These are phyloP conservation scores for Reticulitermes lucifugus DNA, from an alignment of 2,888 invertebrate species.

Conservation along the genomic window DNA sequence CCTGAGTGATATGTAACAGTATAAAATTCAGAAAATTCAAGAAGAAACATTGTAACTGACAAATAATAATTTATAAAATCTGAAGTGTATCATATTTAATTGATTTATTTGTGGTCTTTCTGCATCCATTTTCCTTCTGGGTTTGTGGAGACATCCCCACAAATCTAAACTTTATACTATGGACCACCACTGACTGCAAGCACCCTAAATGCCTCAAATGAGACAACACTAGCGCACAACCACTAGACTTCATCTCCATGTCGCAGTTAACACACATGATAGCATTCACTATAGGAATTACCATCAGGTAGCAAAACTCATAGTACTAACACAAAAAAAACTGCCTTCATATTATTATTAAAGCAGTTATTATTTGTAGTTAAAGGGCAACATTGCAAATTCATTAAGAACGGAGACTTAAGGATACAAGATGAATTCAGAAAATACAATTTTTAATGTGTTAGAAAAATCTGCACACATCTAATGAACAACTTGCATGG, in stretches of 20 bases:
- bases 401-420: slow-evolving; percentile 12
- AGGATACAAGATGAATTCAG: slow-evolving; percentile 21
- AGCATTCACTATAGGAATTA: no score
- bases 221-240: slow-evolving; percentile 23
- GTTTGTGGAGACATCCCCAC: slow-evolving; percentile 25
- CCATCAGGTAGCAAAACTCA: neutral
- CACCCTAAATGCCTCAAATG: slow-evolving; percentile 30
- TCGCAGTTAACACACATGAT: neutral
- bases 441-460: slow-evolving; percentile 30
- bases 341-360: no score
- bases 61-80: neutral
- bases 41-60: neutral
- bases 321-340: neutral
- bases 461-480: slow-evolving; percentile 23
- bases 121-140: slow-evolving; percentile 39
- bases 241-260: slow-evolving; percentile 15
- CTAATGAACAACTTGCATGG: neutral
- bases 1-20: neutral
- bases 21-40: neutral
- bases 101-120: neutral
- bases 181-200: slow-evolving; percentile 42
- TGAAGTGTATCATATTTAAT: neutral
- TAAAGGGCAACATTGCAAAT: neutral
- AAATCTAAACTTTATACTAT: slow-evolving; percentile 25
- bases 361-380: neutral